Evolutionary conservation across 2,888 invertebrate species (phyloP), one percentile per base, ranked within the genome.

Genomic region (Campoplex nolae): DNA sequence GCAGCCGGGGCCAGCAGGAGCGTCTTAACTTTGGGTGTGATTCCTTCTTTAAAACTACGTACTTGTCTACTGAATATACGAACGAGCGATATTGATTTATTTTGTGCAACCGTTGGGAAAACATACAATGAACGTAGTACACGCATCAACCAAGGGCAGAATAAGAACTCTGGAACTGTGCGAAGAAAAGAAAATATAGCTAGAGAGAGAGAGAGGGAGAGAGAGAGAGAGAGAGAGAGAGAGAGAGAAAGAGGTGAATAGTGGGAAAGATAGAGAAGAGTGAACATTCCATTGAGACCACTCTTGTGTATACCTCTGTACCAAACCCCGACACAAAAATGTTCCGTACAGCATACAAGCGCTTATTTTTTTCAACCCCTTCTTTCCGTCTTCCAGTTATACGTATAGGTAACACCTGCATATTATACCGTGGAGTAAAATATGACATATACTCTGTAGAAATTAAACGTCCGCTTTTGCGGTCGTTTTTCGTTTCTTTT

Each of bases 381-480:
- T 67, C 51, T 79, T n/a, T 42, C 48, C 68, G 48, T 73, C 71
- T 56, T 76, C 42, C 18, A 16, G n/a, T 51, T 51, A 51, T 67
- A 42, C 42, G 45, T 42, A 56, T 45, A 16, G 11, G 23, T 13
- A 28, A 3, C 42, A 28, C 9, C 38, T 38, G 42, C 54, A 68
- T 62, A 42, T 51, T 62, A 70, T 48, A 70, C 54, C 67, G 70
- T 58, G 3, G 82, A 82, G 74, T 18, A 67, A 67, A 82, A 78
- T 74, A 75, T 70, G 74, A 74, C 82, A 82, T 78, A 78, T 78
- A 78, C 78, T 85, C 82, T 77, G 42, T 68, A 78, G 82, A 85
- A 85, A 85, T 85, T 85, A 85, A 82, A 82, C 68, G 73, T 77
- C 58, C 82, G 75, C 80, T 82, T 45, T 77, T 74, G 56, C 38